Evolutionary conservation across 92 coral and sea anemone species (phyloP).

Genomic region (Phenganax stokvisi): DNA sequence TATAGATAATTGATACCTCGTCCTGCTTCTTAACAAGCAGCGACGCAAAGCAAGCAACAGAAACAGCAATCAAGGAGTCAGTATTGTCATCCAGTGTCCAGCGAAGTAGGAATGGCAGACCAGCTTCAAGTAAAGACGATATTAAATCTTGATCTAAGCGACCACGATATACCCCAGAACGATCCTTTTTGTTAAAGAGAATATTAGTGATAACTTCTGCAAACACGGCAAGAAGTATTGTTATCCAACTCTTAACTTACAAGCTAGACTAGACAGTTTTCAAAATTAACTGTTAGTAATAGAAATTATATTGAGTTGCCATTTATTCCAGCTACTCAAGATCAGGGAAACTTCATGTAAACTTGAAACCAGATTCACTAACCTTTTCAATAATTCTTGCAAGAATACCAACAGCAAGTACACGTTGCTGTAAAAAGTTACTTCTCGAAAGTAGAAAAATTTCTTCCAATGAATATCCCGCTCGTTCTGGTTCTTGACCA

Average conservation of each 20-base stretch:
- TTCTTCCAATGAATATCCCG: conserved; percentile 92
- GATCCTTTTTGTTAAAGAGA: conserved; percentile 48
- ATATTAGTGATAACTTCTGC: neutral
- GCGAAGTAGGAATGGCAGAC: conserved; percentile 74
- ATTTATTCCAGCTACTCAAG: neutral
- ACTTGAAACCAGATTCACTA: neutral
- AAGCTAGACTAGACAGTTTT: too few relatives aligned
- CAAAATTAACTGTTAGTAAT: too few relatives aligned
- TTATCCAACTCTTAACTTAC: neutral
- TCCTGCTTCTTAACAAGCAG: conserved; percentile 44
- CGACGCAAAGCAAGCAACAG: conserved; percentile 71
- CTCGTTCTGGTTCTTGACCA: conserved; percentile 77
- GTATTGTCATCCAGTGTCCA: conserved; percentile 90
- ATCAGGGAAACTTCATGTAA: too few relatives aligned
- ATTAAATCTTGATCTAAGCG: conserved; percentile 52
- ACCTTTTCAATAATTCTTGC: conserved; percentile 83
- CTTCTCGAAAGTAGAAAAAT: conserved; percentile 81
- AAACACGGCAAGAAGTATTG: neutral
- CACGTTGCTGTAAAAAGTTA: conserved; percentile 90
- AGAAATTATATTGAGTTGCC: too few relatives aligned
- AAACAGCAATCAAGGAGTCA: conserved; percentile 72
- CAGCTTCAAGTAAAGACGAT: conserved; percentile 76
- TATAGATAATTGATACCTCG: neutral
- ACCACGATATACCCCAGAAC: conserved; percentile 54
- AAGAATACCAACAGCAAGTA: conserved; percentile 79